Evolutionary conservation across 2,797 vertebrate species (phyloP), one percentile per base, ranked within the genome.

Genomic region (Pachyuromys duprasi): DNA sequence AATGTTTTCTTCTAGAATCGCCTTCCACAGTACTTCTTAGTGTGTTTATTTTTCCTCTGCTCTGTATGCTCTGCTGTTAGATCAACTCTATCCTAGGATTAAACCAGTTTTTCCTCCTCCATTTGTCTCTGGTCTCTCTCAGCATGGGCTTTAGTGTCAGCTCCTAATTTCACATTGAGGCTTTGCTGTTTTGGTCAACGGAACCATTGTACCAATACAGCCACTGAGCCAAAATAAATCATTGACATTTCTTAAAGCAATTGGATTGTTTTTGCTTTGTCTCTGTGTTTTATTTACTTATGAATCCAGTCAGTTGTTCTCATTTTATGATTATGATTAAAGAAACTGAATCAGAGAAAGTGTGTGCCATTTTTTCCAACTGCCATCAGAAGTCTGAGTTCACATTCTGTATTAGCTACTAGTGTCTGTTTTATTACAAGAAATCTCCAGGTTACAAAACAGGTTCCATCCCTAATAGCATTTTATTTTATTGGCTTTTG

Each of bases 291-390:
- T 81, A 67, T 67, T 86, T 92, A 63, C 75, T 93, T 89, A 24
- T 89, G 33, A 92, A 60, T 95, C 65, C 55, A 28, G 74, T 84
- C 63, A 45, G 53, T 92, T 93, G 18, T 86, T 96, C 82, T 36
- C 20, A 33, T 83, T 94, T 94, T 95, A 69, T 91, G 49, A 88
- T 94, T 94, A 60, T 84, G 28, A 90, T 90, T 84, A 80, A 97
- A 96, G 94, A 93, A 86, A 53, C 18, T 0, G 20, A 78, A 42
- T 84, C 70, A 55, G 63, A 92, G 93, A 84, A 87, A 49, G 55
- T 28, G 76, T 49, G 36, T 76, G 24, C 87, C 86, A 75, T 26
- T 93, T n/a, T n/a, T 76, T 93, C 96, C 45, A 83, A 49, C 42
- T 76, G 55, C 28, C 76, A 75, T 55, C 74, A 69, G 65, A 78